Conservation (phyloP, 2,797 vertebrate genomes). For the Sebastes cheni region DNA sequence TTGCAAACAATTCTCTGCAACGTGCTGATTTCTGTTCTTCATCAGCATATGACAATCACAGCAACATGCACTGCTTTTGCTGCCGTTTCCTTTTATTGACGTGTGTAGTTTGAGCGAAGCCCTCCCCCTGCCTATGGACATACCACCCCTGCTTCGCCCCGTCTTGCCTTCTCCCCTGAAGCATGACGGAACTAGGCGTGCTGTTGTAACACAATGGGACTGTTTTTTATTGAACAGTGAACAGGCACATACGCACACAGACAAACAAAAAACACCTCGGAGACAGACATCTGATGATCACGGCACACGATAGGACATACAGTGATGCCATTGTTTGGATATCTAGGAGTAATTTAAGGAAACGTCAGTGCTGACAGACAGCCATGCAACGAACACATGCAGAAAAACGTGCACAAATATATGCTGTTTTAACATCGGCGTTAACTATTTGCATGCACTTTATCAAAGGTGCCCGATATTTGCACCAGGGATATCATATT, state of each 20-base stretch:
- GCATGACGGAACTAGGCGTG: constrained; percentile 68
- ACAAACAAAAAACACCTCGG: constrained; percentile 47
- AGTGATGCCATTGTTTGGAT: constrained; percentile 68
- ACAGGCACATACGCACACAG: constrained; percentile 57
- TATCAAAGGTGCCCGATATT: not conserved
- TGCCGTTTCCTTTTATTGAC: constrained; percentile 50
- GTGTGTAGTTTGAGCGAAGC: constrained; percentile 37
- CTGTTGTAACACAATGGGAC: constrained; percentile 72
- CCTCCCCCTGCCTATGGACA: constrained; percentile 68
- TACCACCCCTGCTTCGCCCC: constrained; percentile 70
- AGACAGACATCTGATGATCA: constrained; percentile 63
- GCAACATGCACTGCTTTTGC: constrained; percentile 18
- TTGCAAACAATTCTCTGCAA: not conserved
- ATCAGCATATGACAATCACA: constrained; percentile 30
- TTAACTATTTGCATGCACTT: not conserved
- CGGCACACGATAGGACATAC: constrained; percentile 46
- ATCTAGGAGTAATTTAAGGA: constrained; percentile 55
- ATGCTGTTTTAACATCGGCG: not conserved
- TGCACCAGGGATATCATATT: constrained; percentile 40
- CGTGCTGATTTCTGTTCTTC: constrained; percentile 18
- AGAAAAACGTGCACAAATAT: not conserved
- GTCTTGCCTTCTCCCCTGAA: constrained; percentile 79
- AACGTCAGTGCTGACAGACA: constrained; percentile 56
- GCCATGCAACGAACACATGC: constrained; percentile 15
- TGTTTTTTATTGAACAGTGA: constrained; percentile 58